Base-by-base conservation (phyloP, 2,113 vertebrate species). In the Carassius gibelio region DNA sequence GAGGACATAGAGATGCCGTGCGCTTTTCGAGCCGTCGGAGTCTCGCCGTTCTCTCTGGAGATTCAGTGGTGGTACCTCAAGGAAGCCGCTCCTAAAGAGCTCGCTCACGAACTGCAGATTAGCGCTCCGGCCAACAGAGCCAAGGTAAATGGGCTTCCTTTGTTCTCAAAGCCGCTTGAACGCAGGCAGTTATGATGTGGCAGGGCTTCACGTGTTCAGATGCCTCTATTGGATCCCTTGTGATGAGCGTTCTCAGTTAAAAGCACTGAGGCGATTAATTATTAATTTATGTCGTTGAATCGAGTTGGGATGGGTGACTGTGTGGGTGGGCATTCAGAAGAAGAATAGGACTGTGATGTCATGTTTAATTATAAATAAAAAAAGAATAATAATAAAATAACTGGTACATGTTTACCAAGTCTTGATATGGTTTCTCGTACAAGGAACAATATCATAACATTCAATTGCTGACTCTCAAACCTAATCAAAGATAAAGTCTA, bases 31-130 rank as follows among this genome's bases (percentile, higher is more conserved):
- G 96, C 97, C 85, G 94, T 93, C 87, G 96, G 96, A 92, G 93
- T 96, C 81, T 94, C 95, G 84, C 96, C 97, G n/a, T 96, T 97
- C 88, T 97, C 97, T 87, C 89, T 99, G 94, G 97, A 98, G 93
- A 98, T 99, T 92, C 96, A 99, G 92, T 99, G 97, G 97, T 99
- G 97, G 97, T 97, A 97, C 92, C 94, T 98, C 85, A 97, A 95
- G 90, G 96, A 97, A 90, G 94, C 94, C 5, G 88, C 94, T 87
- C 92, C 95, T 81, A 92, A 94, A 89, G 96, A 97, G 81, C 93
- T 95, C 90, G 92, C 94, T 75, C 95, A 96, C 0, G 97, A 97
- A 92, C 92, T 97, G 91, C 95, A 96, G 90, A 94, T 96, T 91
- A 95, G 95, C 78, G 92, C 94, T 79, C 96, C 95, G 0, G 93